A percentile compares a stretch with the other conserved stretches of the same genome.
Evolutionary conservation across 2,888 invertebrate species (phyloP).

Genomic region (Apotomis betuletana): DNA sequence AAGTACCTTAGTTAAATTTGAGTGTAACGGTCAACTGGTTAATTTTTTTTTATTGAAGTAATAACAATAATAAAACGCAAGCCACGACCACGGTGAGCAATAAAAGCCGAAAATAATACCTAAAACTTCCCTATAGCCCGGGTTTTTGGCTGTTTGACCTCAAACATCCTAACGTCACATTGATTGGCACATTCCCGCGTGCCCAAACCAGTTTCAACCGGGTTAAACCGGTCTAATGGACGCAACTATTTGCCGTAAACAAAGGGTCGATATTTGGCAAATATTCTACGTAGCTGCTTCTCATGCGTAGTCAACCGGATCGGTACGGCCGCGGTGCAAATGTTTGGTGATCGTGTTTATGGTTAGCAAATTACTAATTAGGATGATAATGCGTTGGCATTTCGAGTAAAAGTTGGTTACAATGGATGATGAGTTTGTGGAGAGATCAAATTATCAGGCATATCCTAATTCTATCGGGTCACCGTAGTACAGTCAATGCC

Average conservation of each 20-base stretch:
- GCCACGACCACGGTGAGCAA: no score
- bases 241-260: slow-evolving; percentile 50
- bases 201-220: slow-evolving; percentile 4
- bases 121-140: neutral
- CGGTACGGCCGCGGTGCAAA: slow-evolving; percentile 6
- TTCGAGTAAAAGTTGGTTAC: no score
- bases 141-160: slow-evolving; percentile 35
- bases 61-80: no score
- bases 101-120: neutral
- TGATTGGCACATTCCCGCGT: slow-evolving; percentile 45
- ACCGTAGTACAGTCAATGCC: no score
- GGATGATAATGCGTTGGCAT: neutral
- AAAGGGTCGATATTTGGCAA: slow-evolving; percentile 46
- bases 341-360: slow-evolving; percentile 21
- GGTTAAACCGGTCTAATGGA: slow-evolving; percentile 33
- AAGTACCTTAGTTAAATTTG: no score
- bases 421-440: no score
- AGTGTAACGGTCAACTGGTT: no score
- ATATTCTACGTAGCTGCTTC: slow-evolving; percentile 44
- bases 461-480: no score
- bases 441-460: no score
- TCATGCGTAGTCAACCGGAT: slow-evolving; percentile 1
- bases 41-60: no score
- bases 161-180: slow-evolving; percentile 35
- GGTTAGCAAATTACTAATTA: neutral